Evolutionary conservation across 2,888 invertebrate genomes (phyloP), one percentile per base, ranked within the genome.

Genomic region (Epirrhoe tristata): DNA sequence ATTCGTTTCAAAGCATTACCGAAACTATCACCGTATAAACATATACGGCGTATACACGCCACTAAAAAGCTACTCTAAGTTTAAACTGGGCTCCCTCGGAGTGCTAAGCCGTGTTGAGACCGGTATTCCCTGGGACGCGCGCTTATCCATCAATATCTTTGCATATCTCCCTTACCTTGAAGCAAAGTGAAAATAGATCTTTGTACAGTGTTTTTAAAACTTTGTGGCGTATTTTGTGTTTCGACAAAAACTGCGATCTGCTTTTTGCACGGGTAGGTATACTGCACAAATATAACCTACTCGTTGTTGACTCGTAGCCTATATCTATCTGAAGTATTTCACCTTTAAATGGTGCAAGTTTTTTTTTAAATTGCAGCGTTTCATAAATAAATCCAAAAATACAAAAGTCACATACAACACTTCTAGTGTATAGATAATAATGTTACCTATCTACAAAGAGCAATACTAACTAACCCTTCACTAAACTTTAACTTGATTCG

Each of bases 131-230:
- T 73, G 83, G 86, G 88, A 84, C 80, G 84, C 80, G 79, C 69
- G 82, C 88, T 86, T 91, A 94, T 93, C 93, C 93, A 93, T 94
- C 94, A 93, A 94, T 94, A 93, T 89, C 88, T 91, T 92, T 92
- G 92, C 93, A 93, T 93, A 91, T 79, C 67, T 50, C 69, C 70
- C 57, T 52, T 66, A 66, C 66, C 69, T 70, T 66, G 56, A 58
- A 31, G 32, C 51, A 24, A 36, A 57, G 62, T 59, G 56, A 53
- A 63, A 69, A 57, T 66, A 51, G 36, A 53, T 34, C 54, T 60
- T 64, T 58, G 17, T 34, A n/a, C 10, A 46, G 14, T 12, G 7
- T 12, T 14, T 48, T 14, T 48, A 48, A 4, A 48, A 48, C 12
- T 43, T 43, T 48, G 6, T 14, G 5, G 14, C 16, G 16, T 5